phyloP scores from a whole-genome alignment of 2,888 invertebrate genomes.

The Limnephilus lunatus region DNA sequence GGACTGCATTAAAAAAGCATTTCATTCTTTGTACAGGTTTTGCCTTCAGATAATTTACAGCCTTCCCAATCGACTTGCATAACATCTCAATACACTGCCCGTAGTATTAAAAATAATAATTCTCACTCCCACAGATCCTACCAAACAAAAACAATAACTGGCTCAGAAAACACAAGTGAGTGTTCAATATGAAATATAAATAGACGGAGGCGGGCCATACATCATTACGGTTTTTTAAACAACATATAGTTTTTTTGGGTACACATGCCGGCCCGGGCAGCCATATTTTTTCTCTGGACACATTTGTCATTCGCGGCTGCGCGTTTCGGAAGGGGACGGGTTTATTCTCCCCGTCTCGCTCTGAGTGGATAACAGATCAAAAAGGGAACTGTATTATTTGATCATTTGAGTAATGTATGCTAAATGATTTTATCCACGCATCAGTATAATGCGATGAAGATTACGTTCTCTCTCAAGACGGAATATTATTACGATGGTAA shows the following conservation, averaged over 20 bases:
- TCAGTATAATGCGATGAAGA: neutral
- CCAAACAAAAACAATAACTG: conserved; percentile 12
- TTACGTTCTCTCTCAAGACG: neutral
- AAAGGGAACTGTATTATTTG: neutral
- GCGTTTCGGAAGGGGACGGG: conserved; percentile 30
- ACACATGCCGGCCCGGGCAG: conserved; percentile 50
- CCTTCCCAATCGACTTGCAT: conserved; percentile 9
- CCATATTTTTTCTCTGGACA: conserved; percentile 56
- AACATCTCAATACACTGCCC: conserved; percentile 35
- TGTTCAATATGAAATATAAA: conserved; percentile 52
- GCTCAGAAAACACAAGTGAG: conserved; percentile 47
- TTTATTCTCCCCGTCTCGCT: conserved; percentile 3
- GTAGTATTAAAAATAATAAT: neutral
- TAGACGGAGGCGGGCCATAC: conserved; percentile 55
- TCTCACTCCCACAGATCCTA: conserved; percentile 28
- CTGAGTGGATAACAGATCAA: conserved; percentile 5
- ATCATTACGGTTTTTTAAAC: conserved; percentile 51
- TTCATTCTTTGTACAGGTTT: neutral
- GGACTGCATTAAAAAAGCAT: neutral
- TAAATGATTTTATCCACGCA: conserved; percentile 2
- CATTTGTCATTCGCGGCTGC: conserved; percentile 52
- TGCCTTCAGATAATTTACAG: neutral
- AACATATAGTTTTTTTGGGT: conserved; percentile 45
- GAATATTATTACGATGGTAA: neutral
- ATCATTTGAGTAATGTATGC: neutral